A percentile compares a stretch with the other conserved stretches of the same genome.
These are phyloP conservation scores for Microcebus tavaratra DNA, from an alignment of 2,113 vertebrate genomes.

Conservation along the genomic window DNA sequence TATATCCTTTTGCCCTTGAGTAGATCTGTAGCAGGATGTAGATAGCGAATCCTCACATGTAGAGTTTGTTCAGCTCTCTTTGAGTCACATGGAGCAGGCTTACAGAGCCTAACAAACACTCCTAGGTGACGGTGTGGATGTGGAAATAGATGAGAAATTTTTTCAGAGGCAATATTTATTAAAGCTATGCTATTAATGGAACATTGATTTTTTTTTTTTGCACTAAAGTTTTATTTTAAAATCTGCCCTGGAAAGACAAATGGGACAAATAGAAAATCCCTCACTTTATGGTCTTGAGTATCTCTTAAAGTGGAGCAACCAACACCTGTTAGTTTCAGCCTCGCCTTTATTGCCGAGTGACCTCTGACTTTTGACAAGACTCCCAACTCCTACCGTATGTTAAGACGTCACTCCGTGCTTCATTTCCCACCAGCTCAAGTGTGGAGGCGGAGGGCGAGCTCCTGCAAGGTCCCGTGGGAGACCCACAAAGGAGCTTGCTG, in stretches of 20 bases:
- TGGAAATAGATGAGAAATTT: background rate
- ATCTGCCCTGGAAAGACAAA: slow-evolving; percentile 3
- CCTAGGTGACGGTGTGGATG: background rate
- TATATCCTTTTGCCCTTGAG: background rate
- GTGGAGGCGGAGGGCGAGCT: background rate
- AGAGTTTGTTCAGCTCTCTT: background rate
- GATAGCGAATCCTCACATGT: background rate
- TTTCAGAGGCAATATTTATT: slow-evolving; percentile 41
- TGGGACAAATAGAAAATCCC: background rate
- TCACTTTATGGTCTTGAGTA: background rate
- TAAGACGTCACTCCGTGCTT: background rate
- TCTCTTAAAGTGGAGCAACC: background rate
- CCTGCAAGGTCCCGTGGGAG: background rate
- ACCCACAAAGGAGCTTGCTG: background rate
- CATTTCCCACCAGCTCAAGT: background rate
- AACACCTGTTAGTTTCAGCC: background rate
- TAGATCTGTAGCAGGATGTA: background rate
- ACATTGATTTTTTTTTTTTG: background rate
- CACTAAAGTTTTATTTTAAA: slow-evolving; percentile 61
- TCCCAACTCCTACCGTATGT: no score
- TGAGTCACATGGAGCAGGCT: background rate
- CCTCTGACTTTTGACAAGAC: background rate
- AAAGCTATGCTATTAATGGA: slow-evolving; percentile 12
- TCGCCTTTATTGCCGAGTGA: background rate
- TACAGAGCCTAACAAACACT: background rate